Base-by-base conservation (phyloP, 2,888 invertebrate species). In the Drosophila engyochracea region DNA sequence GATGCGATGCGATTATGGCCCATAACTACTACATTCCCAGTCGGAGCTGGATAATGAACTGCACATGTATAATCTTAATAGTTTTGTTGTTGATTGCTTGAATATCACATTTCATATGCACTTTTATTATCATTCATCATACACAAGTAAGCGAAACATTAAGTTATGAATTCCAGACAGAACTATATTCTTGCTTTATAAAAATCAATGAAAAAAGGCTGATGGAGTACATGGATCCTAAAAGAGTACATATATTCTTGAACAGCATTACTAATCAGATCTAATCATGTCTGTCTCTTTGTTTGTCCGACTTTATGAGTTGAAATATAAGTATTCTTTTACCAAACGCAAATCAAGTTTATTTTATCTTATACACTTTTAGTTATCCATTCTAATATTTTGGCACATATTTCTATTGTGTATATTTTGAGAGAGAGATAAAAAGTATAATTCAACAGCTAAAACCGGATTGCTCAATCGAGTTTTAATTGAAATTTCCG, bases 401-500 rank as follows among this genome's bases (percentile, higher is more conserved):
- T 10, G 12, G 2, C 31, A 52, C 6, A 52, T 52, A 52, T 35
- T 31, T 33, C 16, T 25, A 10, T 16, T 12, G 3, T 53, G 4
- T 2, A 14, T n/a, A 41, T n/a, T 4, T 49, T 9, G 25, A 25
- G 14, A 22, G 9, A 1, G 4, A 19, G 14, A 28, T n/a, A 28
- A 28, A 14, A 7, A 0, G 16, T 16, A 25, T 1, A 25, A 16
- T 16, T 47, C 25, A 47, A 47, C 16, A 47, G 47, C 16, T 47
- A 47, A 47, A 57, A 57, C 4, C 0, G 3, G 19, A 37, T 25
- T 39, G 57, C 1, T 57, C 39, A 30, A 57, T 28, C 28, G 57
- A 57, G n/a, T 53, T 61, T 65, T 64, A 78, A 78, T 77, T 72
- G 55, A 71, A 77, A 35, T 30, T 22, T 61, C 28, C 37, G 28